Percentiles rank a stretch among this genome's conserved stretches.
These are phyloP conservation scores for Maniola hyperantus DNA, from an alignment of 2,888 invertebrate species.

Conservation along the genomic window DNA sequence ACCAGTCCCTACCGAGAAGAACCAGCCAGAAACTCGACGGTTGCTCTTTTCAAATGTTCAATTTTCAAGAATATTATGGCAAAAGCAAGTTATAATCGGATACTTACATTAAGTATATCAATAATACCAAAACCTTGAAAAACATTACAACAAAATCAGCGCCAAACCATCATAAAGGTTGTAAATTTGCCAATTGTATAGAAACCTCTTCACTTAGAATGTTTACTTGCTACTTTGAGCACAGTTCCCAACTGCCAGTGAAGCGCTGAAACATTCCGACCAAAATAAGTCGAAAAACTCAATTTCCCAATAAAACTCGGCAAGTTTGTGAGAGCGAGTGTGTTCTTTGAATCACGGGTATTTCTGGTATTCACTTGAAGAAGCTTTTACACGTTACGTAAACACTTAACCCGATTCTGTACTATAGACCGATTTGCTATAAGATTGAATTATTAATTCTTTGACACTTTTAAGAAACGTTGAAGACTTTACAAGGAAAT, in stretches of 20 bases:
- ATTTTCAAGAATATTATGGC: no score
- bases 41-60: no score
- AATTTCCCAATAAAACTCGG: slow-evolving; percentile 35
- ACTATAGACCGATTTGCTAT: neutral
- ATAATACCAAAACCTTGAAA: no score
- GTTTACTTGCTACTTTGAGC: slow-evolving; percentile 20
- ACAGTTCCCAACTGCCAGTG: slow-evolving; percentile 27
- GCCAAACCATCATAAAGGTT: no score
- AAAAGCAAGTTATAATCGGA: no score
- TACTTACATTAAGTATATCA: no score
- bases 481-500: no score
- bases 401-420: neutral
- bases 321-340: slow-evolving; percentile 25
- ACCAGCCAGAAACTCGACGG: no score
- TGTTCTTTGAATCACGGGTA: slow-evolving; percentile 13
- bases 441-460: no score
- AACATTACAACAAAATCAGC: no score
- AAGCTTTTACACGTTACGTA: slow-evolving; percentile 15
- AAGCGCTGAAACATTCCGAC: slow-evolving; percentile 34
- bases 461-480: no score
- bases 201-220: slow-evolving; percentile 17
- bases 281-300: slow-evolving; percentile 32
- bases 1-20: no score
- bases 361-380: slow-evolving; percentile 4
- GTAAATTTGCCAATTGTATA: slow-evolving; percentile 3